A percentile compares a stretch with the other conserved stretches of the same genome.
Conservation (phyloP, 2,797 vertebrate genomes). For the Percopsis omiscomaycus region DNA sequence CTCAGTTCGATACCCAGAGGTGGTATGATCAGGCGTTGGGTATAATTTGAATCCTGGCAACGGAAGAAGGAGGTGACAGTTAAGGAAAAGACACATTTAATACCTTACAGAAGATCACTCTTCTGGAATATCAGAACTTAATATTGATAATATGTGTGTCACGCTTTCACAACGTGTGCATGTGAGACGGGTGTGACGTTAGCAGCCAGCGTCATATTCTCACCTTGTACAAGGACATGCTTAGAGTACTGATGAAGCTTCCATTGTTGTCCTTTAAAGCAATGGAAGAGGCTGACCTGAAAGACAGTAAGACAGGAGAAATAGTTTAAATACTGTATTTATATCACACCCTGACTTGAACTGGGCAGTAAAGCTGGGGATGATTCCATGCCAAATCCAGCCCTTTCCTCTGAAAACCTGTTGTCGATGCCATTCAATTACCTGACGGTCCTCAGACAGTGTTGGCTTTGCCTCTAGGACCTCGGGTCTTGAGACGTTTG, state of each 20-base stretch:
- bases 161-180: not conserved
- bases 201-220: slow-evolving; percentile 12
- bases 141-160: not conserved
- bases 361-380: not conserved
- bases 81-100: not conserved
- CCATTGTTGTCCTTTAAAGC: slow-evolving; percentile 77
- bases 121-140: not conserved
- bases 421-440: too few relatives aligned
- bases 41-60: slow-evolving; percentile 70
- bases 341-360: not conserved
- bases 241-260: slow-evolving; percentile 78
- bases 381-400: too few relatives aligned
- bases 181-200: slow-evolving; percentile 2
- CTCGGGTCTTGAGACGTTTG: too few relatives aligned
- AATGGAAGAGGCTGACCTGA: slow-evolving; percentile 71
- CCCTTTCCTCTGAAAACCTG: too few relatives aligned
- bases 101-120: not conserved
- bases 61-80: slow-evolving; percentile 11
- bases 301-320: slow-evolving; percentile 12
- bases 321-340: not conserved
- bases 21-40: slow-evolving; percentile 59
- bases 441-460: too few relatives aligned
- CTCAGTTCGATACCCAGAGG: slow-evolving; percentile 70
- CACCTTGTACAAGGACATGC: slow-evolving; percentile 71
- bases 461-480: too few relatives aligned